Base-by-base conservation (phyloP, 2,888 invertebrate species). In the Anoncus sp. region DNA sequence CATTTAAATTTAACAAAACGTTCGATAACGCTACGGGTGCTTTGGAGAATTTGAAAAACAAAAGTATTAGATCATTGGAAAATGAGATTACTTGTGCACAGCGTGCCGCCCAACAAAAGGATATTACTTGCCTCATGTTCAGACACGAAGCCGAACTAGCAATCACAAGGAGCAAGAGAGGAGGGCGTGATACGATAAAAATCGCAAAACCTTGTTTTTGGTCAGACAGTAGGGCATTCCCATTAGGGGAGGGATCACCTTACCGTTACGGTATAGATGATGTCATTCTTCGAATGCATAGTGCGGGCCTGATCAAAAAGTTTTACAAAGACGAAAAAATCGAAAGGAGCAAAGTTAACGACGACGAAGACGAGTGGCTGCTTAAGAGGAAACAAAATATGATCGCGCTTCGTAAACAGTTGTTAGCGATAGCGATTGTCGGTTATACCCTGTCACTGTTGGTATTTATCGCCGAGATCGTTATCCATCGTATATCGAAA, bases 71-170 rank as follows among this genome's bases (percentile, higher is more conserved):
- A 14, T 22, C 60, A 22, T 35, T 4, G 12, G 20, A 6, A 10
- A 62, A n/a, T 45, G 20, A 60, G 47, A 55, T 12, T 27, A 2
- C n/a, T n/a, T 77, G 75, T 43, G 47, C 72, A 3, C 14, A n/a
- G 14, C 9, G 51, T 1, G 62, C 43, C 6, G 69, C 55, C n/a
- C 38, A 20, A 49, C 49, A 59, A 12, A 69, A 69, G 71, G 72
- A 79, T 43, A n/a, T 72, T 0, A 70, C 79, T 6, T 79, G 80
- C 43, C 18, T 80, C 2, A 51, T 77, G 72, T 70, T 74, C 16
- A 60, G 22, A 65, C 5, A 6, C 72, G 1, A 62, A 65, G 6
- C 73, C 51, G 18, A 71, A 71, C n/a, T n/a, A n/a, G n/a, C n/a
- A n/a, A n/a, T n/a, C n/a, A n/a, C n/a, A n/a, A n/a, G n/a, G n/a